Percentiles rank a stretch among this genome's conserved stretches.
Evolutionary conservation across 2,113 vertebrate species (phyloP).

Genomic region (Pelodiscus sinensis): DNA sequence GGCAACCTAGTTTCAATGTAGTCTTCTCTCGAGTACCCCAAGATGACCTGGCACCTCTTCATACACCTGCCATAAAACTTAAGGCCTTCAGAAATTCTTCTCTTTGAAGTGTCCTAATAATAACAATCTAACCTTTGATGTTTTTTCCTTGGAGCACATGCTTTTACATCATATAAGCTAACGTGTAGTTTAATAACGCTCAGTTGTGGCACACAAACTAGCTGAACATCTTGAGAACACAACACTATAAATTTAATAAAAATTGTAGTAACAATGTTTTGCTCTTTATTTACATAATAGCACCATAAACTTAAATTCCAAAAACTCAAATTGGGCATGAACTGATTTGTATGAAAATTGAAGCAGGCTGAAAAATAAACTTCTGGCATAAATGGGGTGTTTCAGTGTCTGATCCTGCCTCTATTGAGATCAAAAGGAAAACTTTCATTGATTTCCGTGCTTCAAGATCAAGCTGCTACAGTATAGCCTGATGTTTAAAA

Average conservation of each 20-base stretch:
- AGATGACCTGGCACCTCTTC: conserved; percentile 91
- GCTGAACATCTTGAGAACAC: conserved; percentile 61
- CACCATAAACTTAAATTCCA: conserved; percentile 37
- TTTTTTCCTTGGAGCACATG: conserved; percentile 87
- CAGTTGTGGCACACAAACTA: conserved; percentile 51
- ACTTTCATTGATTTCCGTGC: background rate
- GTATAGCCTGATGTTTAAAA: background rate
- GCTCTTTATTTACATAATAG: background rate
- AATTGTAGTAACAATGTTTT: conserved; percentile 51
- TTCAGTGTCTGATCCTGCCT: conserved; percentile 14
- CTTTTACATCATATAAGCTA: conserved; percentile 87
- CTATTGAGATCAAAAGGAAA: background rate
- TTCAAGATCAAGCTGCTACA: background rate
- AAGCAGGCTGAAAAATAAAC: conserved; percentile 36
- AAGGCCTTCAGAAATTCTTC: conserved; percentile 86
- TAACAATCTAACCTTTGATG: conserved; percentile 92
- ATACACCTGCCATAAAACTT: conserved; percentile 98
- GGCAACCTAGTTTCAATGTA: conserved; percentile 79
- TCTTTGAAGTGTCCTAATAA: conserved; percentile 97
- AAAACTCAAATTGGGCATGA: conserved; percentile 30
- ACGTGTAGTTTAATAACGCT: conserved; percentile 79
- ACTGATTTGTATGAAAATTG: conserved; percentile 39
- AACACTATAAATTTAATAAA: conserved; percentile 51
- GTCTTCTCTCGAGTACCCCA: conserved; percentile 85
- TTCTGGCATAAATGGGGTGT: background rate